phyloP scores from a whole-genome alignment of 2,797 vertebrate genomes.

The Urophycis tenuis region DNA sequence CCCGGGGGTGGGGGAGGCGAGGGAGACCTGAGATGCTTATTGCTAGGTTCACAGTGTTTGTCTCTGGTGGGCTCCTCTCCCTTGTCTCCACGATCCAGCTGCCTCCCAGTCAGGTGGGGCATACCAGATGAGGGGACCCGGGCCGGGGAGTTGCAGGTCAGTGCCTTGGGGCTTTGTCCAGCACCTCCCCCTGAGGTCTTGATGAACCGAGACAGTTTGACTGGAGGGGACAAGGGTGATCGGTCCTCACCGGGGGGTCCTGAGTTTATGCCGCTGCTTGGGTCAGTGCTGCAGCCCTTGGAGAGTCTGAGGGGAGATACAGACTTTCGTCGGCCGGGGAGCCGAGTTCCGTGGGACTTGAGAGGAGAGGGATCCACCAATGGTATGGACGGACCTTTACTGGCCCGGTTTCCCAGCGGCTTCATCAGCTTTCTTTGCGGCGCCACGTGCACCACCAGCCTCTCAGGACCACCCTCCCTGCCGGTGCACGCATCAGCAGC shows the following conservation, averaged over 20 bases:
- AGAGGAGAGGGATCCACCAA: constrained; percentile 50
- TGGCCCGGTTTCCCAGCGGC: constrained; percentile 49
- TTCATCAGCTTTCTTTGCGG: constrained; percentile 70
- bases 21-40: constrained; percentile 69
- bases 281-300: constrained; percentile 52
- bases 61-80: constrained; percentile 77
- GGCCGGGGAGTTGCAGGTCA: constrained; percentile 50
- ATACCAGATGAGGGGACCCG: constrained; percentile 60
- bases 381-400: constrained; percentile 64
- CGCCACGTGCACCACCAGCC: constrained; percentile 55
- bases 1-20: constrained; percentile 79
- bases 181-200: constrained; percentile 64
- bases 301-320: constrained; percentile 71
- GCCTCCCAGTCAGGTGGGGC: constrained; percentile 60
- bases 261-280: constrained; percentile 42
- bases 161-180: constrained; percentile 60
- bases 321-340: constrained; percentile 71
- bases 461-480: constrained; percentile 53
- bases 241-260: constrained; percentile 63
- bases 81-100: constrained; percentile 57
- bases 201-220: constrained; percentile 71
- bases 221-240: constrained; percentile 62
- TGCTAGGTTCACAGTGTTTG: constrained; percentile 64
- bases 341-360: constrained; percentile 72
- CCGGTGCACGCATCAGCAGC: constrained; percentile 40